A percentile compares a stretch with the other conserved stretches of the same genome.
phyloP scores from a whole-genome alignment of 2,888 invertebrate species.

The Drosophila tanythrix region DNA sequence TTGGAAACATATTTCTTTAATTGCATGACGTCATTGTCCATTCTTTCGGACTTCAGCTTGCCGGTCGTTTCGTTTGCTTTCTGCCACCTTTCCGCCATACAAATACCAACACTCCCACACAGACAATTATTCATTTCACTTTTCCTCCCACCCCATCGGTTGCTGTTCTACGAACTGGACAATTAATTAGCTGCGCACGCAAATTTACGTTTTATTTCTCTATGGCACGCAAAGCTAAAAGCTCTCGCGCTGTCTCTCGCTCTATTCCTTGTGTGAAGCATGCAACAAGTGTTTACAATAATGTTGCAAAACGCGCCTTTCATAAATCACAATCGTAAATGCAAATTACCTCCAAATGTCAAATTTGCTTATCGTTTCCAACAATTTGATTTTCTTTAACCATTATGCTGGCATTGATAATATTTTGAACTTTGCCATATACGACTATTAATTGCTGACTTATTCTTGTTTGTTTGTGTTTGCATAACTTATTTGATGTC shows the following conservation, averaged over 20 bases:
- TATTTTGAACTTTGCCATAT: slow-evolving; percentile 28
- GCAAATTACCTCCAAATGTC: not conserved
- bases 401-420: slow-evolving; percentile 26
- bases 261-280: not conserved
- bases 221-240: not conserved
- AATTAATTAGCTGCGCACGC: slow-evolving; percentile 24
- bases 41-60: slow-evolving; percentile 14
- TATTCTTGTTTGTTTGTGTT: not conserved
- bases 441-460: slow-evolving; percentile 17
- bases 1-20: slow-evolving; percentile 1
- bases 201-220: not conserved
- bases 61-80: slow-evolving; percentile 50
- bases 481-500: slow-evolving; percentile 29
- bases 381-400: slow-evolving; percentile 4
- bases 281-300: slow-evolving; percentile 43
- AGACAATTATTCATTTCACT: slow-evolving; percentile 22
- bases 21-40: slow-evolving; percentile 41
- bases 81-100: slow-evolving; percentile 37
- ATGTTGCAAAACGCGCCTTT: not conserved
- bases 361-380: slow-evolving; percentile 21
- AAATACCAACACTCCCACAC: slow-evolving; percentile 11
- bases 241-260: slow-evolving; percentile 1
- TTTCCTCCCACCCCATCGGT: not conserved
- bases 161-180: not conserved
- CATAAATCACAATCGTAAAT: slow-evolving; percentile 9